Conservation (phyloP, 2,797 vertebrate species). For the Otolemur crassicaudatus region DNA sequence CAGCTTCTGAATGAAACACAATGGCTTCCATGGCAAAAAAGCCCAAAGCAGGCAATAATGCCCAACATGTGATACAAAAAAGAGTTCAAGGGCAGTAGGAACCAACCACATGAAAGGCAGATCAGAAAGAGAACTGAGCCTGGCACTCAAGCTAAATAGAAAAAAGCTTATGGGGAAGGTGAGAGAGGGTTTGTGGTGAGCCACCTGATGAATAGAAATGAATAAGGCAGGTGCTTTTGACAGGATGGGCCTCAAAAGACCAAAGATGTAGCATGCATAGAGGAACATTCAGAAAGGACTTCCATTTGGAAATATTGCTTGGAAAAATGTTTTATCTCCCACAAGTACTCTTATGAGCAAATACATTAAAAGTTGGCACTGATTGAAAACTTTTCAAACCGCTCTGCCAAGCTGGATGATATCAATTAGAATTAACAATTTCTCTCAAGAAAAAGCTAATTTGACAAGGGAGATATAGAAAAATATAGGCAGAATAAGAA, state of each 20-base stretch:
- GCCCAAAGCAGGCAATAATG: neutral
- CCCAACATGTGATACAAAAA: neutral
- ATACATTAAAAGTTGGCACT: slow-evolving; percentile 28
- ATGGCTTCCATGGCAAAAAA: neutral
- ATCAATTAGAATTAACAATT: slow-evolving; percentile 37
- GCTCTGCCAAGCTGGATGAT: slow-evolving; percentile 34
- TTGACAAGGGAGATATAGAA: slow-evolving; percentile 35
- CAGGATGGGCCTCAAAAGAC: neutral
- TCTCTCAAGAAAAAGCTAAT: slow-evolving; percentile 50
- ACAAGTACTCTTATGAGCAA: neutral
- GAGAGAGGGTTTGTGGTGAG: neutral
- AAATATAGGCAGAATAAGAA: slow-evolving; percentile 49
- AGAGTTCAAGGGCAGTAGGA: neutral
- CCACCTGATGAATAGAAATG: neutral
- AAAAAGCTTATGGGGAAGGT: neutral
- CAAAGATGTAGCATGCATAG: neutral
- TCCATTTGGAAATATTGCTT: slow-evolving; percentile 47
- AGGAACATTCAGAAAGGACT: slow-evolving; percentile 4
- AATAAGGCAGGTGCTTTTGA: neutral
- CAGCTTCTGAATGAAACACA: neutral
- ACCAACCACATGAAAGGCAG: slow-evolving; percentile 10
- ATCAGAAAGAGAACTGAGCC: slow-evolving; percentile 1
- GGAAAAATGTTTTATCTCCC: neutral
- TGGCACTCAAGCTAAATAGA: neutral
- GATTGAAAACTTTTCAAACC: slow-evolving; percentile 33